phyloP scores from a whole-genome alignment of 2,888 invertebrate genomes.

The Monopis laevigella region DNA sequence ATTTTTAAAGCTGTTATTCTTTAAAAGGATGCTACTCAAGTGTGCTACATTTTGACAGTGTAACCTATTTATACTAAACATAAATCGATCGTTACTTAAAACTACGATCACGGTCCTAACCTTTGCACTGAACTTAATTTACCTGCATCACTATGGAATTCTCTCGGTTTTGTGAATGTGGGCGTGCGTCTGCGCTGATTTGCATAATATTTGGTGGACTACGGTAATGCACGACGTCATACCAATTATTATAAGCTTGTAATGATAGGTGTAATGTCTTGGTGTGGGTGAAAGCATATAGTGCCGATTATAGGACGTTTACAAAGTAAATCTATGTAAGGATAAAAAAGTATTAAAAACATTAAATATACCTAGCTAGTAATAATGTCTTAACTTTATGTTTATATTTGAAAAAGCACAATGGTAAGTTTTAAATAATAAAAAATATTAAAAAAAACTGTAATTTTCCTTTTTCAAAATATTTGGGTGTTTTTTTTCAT shows the following conservation, averaged over 20 bases:
- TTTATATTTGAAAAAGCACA: too few relatives aligned
- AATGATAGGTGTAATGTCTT: slow-evolving; percentile 5
- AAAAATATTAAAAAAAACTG: too few relatives aligned
- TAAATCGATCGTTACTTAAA: slow-evolving; percentile 56
- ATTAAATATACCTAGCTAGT: not conserved
- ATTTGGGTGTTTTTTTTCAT: too few relatives aligned
- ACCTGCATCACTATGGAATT: not conserved
- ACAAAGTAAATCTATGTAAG: not conserved
- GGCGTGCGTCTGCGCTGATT: not conserved
- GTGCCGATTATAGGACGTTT: slow-evolving; percentile 1
- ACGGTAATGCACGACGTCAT: slow-evolving; percentile 4
- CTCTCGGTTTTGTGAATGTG: not conserved
- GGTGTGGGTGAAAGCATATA: slow-evolving; percentile 1
- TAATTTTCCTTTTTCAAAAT: too few relatives aligned
- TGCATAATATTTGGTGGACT: slow-evolving; percentile 3
- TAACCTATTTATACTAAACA: slow-evolving; percentile 58
- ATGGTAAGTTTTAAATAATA: too few relatives aligned
- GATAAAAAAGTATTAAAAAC: not conserved
- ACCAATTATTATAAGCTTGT: not conserved
- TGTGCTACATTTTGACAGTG: slow-evolving; percentile 33
- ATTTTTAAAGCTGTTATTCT: slow-evolving; percentile 42
- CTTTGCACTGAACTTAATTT: slow-evolving; percentile 38
- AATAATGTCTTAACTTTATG: not conserved
- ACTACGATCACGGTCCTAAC: slow-evolving; percentile 50
- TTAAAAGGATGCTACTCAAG: slow-evolving; percentile 37